Conservation (phyloP, 2,888 invertebrate species). For the Diogma glabrata region DNA sequence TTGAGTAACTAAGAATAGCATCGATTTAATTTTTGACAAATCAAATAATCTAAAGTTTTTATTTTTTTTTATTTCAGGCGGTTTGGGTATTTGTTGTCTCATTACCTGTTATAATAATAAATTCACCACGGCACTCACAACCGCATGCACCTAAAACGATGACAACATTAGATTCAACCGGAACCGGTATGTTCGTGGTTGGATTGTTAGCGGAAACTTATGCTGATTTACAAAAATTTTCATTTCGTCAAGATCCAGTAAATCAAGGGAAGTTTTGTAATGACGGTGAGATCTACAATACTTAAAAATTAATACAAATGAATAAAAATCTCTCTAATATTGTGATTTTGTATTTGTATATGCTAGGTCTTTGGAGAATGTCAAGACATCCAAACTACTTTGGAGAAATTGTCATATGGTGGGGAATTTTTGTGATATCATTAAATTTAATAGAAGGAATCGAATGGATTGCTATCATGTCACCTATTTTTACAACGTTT, state of each 20-base stretch:
- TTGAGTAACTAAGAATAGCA: too few relatives aligned
- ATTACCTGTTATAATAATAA: conserved; percentile 81
- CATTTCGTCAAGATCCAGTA: conserved; percentile 74
- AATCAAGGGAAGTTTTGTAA: conserved; percentile 91
- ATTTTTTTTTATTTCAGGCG: conserved; percentile 44
- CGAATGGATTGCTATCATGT: conserved; percentile 78
- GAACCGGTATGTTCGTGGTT: conserved; percentile 71
- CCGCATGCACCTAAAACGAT: conserved; percentile 68
- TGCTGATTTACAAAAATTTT: conserved; percentile 86
- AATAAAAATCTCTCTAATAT: neutral
- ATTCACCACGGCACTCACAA: conserved; percentile 69
- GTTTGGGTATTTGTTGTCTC: conserved; percentile 89
- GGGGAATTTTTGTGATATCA: conserved; percentile 85
- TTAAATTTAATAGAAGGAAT: conserved; percentile 72
- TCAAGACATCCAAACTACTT: conserved; percentile 92
- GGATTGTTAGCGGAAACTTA: conserved; percentile 81
- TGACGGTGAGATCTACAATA: conserved; percentile 47
- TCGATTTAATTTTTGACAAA: too few relatives aligned
- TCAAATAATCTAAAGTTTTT: too few relatives aligned
- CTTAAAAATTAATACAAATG: neutral
- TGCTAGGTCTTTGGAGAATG: conserved; percentile 71
- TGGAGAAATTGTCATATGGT: conserved; percentile 87
- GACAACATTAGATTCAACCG: conserved; percentile 78
- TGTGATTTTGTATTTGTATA: too few relatives aligned
- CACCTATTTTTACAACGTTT: conserved; percentile 75